Evolutionary conservation across 2,888 invertebrate species (phyloP).

Genomic region (Dusona sp.): DNA sequence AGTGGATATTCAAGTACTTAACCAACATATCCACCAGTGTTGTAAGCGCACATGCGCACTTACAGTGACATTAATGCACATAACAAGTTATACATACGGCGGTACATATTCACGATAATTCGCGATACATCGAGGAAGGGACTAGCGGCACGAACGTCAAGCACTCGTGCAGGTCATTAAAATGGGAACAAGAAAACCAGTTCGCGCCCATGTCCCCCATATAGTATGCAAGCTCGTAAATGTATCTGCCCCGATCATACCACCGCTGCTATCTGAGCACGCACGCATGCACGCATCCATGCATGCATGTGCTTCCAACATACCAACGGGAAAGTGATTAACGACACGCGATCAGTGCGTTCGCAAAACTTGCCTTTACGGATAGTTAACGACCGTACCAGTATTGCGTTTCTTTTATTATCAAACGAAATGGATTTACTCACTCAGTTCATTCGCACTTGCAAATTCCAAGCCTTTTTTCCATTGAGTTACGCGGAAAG

Average conservation of each 20-base stretch:
- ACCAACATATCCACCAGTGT: conserved; percentile 1
- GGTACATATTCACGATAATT: conserved; percentile 31
- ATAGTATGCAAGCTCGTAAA: conserved; percentile 63
- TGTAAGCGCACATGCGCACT: not conserved
- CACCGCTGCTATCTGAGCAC: conserved; percentile 28
- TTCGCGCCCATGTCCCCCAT: conserved; percentile 55
- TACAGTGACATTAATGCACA: conserved; percentile 56
- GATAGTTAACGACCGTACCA: conserved; percentile 30
- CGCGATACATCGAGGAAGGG: conserved; percentile 23
- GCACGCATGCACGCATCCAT: conserved; percentile 40
- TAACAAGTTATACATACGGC: conserved; percentile 28
- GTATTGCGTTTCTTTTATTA: conserved; percentile 55
- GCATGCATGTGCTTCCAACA: conserved; percentile 53
- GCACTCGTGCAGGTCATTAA: conserved; percentile 61
- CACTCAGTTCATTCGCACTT: conserved; percentile 54
- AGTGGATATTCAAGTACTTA: conserved; percentile 40
- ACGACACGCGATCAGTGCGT: conserved; percentile 62
- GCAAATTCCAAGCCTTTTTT: conserved; percentile 25
- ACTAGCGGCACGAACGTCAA: conserved; percentile 31
- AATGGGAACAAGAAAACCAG: conserved; percentile 66
- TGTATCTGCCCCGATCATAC: conserved; percentile 40
- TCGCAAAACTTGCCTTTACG: conserved; percentile 48
- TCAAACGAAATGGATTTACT: conserved; percentile 30
- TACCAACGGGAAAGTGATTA: conserved; percentile 63
- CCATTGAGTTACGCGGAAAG: not conserved